These are phyloP conservation scores for Stichodactyla helianthus DNA, from an alignment of 64 coral and sea anemone species.

Conservation along the genomic window DNA sequence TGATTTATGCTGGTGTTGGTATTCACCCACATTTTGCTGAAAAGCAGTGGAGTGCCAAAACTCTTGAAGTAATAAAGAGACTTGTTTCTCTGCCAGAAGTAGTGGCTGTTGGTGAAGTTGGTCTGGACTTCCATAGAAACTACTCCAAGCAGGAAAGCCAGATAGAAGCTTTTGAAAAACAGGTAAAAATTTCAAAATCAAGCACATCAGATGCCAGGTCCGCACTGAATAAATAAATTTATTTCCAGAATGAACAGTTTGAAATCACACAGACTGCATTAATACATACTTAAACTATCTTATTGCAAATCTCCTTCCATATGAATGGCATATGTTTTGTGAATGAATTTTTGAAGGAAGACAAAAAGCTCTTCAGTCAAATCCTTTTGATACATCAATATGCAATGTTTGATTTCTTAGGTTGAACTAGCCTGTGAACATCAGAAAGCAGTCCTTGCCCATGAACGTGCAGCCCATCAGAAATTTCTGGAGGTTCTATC, in stretches of 20 bases:
- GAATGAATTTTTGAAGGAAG: too few species aligned
- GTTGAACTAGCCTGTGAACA: constrained; percentile 85
- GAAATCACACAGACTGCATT: too few species aligned
- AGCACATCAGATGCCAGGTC: too few species aligned
- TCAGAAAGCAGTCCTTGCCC: constrained; percentile 82
- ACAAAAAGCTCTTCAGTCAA: too few species aligned
- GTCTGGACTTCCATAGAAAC: constrained; percentile 92
- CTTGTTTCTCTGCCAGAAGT: constrained; percentile 81
- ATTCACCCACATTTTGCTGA: constrained; percentile 91
- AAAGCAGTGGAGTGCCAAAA: constrained; percentile 95
- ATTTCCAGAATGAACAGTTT: too few species aligned
- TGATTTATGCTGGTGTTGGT: constrained; percentile 82
- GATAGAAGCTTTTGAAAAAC: constrained; percentile 85
- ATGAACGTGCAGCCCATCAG: constrained; percentile 84
- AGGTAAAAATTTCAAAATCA: constrained; percentile 32
- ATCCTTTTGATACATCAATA: background rate
- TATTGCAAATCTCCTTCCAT: too few species aligned
- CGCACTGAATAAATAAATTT: too few species aligned
- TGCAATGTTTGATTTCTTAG: constrained; percentile 25
- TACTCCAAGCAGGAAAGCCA: constrained; percentile 84
- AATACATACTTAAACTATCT: too few species aligned
- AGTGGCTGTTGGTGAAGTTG: constrained; percentile 97
- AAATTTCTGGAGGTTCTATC: constrained; percentile 84
- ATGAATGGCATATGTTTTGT: too few species aligned
- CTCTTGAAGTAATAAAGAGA: constrained; percentile 39